Conservation (phyloP, 64 coral and sea anemone genomes). For the Stichodactyla helianthus region DNA sequence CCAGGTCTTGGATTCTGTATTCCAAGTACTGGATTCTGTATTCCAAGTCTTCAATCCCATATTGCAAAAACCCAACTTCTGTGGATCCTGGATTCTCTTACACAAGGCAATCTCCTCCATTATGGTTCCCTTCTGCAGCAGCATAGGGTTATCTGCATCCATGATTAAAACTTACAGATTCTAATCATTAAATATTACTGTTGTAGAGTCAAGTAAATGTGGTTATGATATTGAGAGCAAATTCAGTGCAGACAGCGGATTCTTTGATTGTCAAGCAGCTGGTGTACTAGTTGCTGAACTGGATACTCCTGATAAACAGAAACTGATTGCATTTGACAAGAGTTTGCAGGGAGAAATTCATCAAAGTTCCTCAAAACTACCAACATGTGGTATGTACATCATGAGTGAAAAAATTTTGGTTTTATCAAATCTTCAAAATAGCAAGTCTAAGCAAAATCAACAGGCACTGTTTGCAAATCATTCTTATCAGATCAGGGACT, state of each 20-base stretch:
- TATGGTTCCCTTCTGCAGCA: too few species aligned
- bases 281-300: not conserved
- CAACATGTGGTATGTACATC: not conserved
- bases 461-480: too few species aligned
- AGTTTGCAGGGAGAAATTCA: slow-evolving; percentile 20
- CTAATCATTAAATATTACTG: not conserved
- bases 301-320: slow-evolving; percentile 6
- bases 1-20: too few species aligned
- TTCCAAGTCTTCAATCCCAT: too few species aligned
- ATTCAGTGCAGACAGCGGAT: slow-evolving; percentile 24
- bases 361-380: not conserved
- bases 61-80: too few species aligned
- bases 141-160: too few species aligned
- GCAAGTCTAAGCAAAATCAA: too few species aligned
- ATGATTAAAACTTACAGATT: not conserved
- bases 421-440: too few species aligned
- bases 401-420: not conserved
- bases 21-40: too few species aligned
- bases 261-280: slow-evolving; percentile 29
- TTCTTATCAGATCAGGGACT: too few species aligned
- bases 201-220: not conserved
- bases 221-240: not conserved
- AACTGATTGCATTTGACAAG: slow-evolving; percentile 3
- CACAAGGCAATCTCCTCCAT: too few species aligned
- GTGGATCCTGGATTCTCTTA: too few species aligned